Evolutionary conservation across 1,140 invertebrate species (phyloP).

Genomic region (Cydia pomonella): DNA sequence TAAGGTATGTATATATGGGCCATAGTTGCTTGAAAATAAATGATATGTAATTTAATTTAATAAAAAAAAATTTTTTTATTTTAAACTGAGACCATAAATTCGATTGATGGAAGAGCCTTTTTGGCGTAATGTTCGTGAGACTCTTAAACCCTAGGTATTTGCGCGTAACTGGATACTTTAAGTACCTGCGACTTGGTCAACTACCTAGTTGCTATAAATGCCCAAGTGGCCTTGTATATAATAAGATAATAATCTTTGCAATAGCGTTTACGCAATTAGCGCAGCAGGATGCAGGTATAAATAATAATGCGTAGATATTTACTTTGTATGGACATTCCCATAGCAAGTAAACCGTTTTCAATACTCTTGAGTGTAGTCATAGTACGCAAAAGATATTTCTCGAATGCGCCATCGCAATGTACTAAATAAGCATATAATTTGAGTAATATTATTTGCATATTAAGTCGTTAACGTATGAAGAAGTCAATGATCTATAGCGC

Average conservation of each 20-base stretch:
- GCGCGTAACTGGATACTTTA: neutral
- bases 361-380: no score
- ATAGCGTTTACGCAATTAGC: neutral
- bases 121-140: no score
- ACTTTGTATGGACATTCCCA: no score
- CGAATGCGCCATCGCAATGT: neutral
- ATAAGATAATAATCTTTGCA: neutral
- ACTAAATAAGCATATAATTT: neutral
- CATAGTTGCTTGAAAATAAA: no score
- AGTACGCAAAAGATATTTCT: no score
- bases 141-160: neutral
- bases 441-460: neutral
- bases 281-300: neutral
- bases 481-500: no score
- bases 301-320: neutral
- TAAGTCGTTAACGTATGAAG: neutral
- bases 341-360: no score
- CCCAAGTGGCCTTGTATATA: neutral
- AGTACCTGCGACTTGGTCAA: neutral
- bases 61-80: no score
- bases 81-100: no score
- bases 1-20: no score
- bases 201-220: neutral
- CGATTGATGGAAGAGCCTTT: no score
- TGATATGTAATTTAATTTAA: no score